A percentile compares a stretch with the other conserved stretches of the same genome.
phyloP scores from a whole-genome alignment of 1,140 invertebrate genomes.

The Lordiphosa collinella region DNA sequence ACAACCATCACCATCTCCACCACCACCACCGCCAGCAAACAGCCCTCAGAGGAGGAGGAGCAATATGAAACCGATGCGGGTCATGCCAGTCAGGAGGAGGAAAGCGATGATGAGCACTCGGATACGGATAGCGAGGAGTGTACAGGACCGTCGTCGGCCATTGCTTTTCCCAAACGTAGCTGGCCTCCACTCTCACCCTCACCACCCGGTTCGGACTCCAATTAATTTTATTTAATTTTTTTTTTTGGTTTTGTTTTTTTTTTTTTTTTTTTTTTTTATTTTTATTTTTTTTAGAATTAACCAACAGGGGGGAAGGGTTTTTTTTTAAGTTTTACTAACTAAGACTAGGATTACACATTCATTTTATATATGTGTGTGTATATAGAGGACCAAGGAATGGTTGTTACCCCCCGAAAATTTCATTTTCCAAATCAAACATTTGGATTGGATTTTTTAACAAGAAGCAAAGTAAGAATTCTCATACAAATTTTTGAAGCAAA shows the following conservation, averaged over 20 bases:
- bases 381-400: no score
- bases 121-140: constrained; percentile 29
- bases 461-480: no score
- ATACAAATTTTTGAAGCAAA: no score
- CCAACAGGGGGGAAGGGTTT: no score
- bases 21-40: not conserved
- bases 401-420: no score
- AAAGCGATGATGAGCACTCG: constrained; percentile 59
- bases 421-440: no score
- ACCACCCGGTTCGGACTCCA: constrained; percentile 16
- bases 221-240: constrained; percentile 18
- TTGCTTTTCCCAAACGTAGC: not conserved
- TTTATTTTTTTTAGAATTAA: not conserved
- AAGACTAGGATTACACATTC: no score
- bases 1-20: not conserved
- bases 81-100: constrained; percentile 44
- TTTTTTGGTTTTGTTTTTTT: constrained; percentile 11
- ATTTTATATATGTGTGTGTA: no score
- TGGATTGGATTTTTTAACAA: no score
- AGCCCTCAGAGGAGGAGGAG: not conserved
- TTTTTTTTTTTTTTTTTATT: constrained; percentile 9
- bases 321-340: no score
- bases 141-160: not conserved
- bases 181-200: not conserved
- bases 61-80: constrained; percentile 55